Base-by-base conservation (phyloP, 2,113 vertebrate genomes). In the Coracopsis vasa region DNA sequence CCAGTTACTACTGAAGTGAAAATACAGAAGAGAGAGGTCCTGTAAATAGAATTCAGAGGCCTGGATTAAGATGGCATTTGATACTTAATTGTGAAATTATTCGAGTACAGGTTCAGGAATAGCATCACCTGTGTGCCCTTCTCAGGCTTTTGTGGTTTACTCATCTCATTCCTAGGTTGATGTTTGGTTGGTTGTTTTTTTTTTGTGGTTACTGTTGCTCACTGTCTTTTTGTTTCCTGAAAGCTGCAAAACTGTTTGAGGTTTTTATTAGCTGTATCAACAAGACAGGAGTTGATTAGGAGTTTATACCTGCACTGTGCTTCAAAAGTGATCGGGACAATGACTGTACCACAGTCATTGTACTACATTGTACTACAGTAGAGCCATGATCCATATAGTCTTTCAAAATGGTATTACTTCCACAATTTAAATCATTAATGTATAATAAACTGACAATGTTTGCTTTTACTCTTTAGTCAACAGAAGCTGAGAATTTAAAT, bases 21-120 rank as follows among this genome's bases (percentile, higher is more conserved):
- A 53, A 3, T 0, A 1, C 14, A 0, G 0, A 1, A 6, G 9
- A 7, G 71, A 39, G 11, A 28, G 21, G 2, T 20, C 20, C 51
- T 27, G 29, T 13, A 10, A 7, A 6, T 18, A 7, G 37, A 24
- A 19, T 29, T 15, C 35, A 2, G 54, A 18, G 48, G 13, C 7
- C 65, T 67, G 78, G 10, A 2, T 3, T 35, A 28, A 69, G 44
- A 2, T 2, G 6, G 8, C 9, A 7, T 45, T 15, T n/a, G 65
- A 14, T 37, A 21, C 7, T 44, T 33, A 15, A 3, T 5, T 51
- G n/a, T 31, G 60, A 6, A 54, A 33, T 54, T 11, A 9, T 6
- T 35, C 29, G 25, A 33, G 17, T 4, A 1, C 2, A 4, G 16
- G n/a, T 41, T 66, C 74, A 29, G 64, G 64, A 45, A 11, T 3